These are phyloP conservation scores for Mesitornis unicolor DNA, from an alignment of 2,113 vertebrate species.

Conservation along the genomic window DNA sequence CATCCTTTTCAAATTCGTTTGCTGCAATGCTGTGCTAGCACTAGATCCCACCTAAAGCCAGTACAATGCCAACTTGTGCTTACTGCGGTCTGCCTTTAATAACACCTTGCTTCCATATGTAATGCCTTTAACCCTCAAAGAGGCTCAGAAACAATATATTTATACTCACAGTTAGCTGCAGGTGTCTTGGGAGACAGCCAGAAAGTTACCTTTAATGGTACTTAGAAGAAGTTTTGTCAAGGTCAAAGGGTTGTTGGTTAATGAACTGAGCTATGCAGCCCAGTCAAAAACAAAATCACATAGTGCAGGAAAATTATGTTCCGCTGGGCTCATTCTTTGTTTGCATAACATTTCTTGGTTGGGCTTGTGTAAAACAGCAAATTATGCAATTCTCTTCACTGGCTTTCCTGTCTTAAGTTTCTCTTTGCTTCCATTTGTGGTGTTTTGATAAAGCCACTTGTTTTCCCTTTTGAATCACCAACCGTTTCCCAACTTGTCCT, in stretches of 20 bases:
- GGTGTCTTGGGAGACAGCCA: background rate
- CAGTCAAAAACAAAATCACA: background rate
- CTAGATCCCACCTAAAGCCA: background rate
- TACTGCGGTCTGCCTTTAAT: background rate
- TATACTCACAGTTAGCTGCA: background rate
- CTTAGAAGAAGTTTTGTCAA: background rate
- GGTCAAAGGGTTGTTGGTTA: background rate
- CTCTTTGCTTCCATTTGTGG: conserved; percentile 7
- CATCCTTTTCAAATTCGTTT: background rate
- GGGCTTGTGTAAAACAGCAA: background rate
- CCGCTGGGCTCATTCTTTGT: background rate
- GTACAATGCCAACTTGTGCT: background rate
- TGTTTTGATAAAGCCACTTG: background rate
- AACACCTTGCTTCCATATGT: background rate
- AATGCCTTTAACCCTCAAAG: background rate
- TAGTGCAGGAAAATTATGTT: conserved; percentile 27
- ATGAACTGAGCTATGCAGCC: background rate
- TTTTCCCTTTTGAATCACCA: background rate
- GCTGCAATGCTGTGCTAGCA: background rate
- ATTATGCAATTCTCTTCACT: background rate
- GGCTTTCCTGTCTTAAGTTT: background rate
- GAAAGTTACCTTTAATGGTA: conserved; percentile 4
- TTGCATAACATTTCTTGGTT: conserved; percentile 3
- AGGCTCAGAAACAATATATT: background rate
- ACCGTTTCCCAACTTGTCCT: background rate